Evolutionary conservation across 2,797 vertebrate genomes (phyloP), one percentile per base, ranked within the genome.

Genomic region (Sebastes kiyomatsui): DNA sequence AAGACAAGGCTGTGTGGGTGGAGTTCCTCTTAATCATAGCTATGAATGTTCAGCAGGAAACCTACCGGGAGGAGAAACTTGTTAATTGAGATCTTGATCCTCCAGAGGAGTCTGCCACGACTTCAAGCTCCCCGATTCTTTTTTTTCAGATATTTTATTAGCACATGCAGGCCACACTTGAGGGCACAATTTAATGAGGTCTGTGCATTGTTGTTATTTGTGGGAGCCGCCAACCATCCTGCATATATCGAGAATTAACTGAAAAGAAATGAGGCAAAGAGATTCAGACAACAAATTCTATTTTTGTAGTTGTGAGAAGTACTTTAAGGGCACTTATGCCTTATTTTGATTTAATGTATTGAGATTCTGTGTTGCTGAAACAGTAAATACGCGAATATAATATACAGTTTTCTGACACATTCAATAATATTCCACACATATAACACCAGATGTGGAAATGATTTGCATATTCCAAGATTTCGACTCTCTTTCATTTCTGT

Each of bases 11-110:
- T 72, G 85, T 75, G 89, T 90, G 87, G 90, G 89, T 5, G 77
- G 85, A 87, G 78, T 27, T 86, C 54, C 85, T 91, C 92, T 91
- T 94, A 90, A 93, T 93, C 90, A 87, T 79, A 67, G 79, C 81
- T 59, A 64, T 62, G 80, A 84, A 82, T 77, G 81, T 77, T 90
- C 70, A 88, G 85, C 79, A 69, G 90, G 80, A 89, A 91, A 82
- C 72, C 90, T 25, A 70, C 69, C 11, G 76, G 90, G 88, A 80
- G 59, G 46, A 67, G 84, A 82, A 90, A 93, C 90, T 91, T 90
- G 88, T 93, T 95, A 94, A 96, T 93, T 94, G 92, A 94, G 92
- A 94, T 92, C 88, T 81, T 61, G 68, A 91, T 89, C 82, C 91
- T 92, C 92, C 84, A 22, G 93, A 90, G 90, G 78, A 76, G 77